These are phyloP conservation scores for Polypedilum pembai DNA, from an alignment of 1,140 invertebrate species.

Conservation along the genomic window DNA sequence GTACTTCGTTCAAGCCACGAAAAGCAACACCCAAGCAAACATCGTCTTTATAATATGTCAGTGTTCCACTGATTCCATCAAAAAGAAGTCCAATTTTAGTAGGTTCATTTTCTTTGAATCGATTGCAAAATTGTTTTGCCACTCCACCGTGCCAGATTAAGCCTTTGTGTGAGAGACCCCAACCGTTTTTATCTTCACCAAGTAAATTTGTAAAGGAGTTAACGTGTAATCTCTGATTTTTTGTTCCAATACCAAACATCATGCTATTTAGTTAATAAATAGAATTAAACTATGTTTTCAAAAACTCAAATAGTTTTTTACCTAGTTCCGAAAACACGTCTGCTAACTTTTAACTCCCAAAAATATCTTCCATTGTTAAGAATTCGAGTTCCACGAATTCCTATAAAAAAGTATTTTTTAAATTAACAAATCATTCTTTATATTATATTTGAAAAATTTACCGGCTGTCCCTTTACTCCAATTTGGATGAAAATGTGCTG, in stretches of 20 bases:
- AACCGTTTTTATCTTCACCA: slow-evolving; percentile 61
- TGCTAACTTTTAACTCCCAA: slow-evolving; percentile 60
- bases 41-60: slow-evolving; percentile 68
- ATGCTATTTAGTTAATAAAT: slow-evolving; percentile 46
- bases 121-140: slow-evolving; percentile 54
- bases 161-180: slow-evolving; percentile 69
- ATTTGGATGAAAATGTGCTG: slow-evolving; percentile 62
- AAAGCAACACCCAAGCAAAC: slow-evolving; percentile 54
- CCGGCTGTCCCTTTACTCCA: slow-evolving; percentile 66
- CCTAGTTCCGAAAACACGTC: slow-evolving; percentile 60
- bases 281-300: neutral
- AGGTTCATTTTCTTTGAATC: slow-evolving; percentile 61
- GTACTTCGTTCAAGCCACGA: slow-evolving; percentile 48
- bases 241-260: slow-evolving; percentile 68
- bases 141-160: slow-evolving; percentile 60
- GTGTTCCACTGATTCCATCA: slow-evolving; percentile 58
- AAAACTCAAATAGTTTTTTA: neutral
- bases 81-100: slow-evolving; percentile 60
- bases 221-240: slow-evolving; percentile 53
- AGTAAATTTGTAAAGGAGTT: slow-evolving; percentile 62
- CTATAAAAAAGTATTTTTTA: slow-evolving; percentile 34
- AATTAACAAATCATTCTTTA: neutral
- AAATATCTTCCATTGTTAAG: slow-evolving; percentile 59
- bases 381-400: slow-evolving; percentile 54
- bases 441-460: neutral